phyloP scores from a whole-genome alignment of 2,888 invertebrate genomes.

The Chrysopilus asiliformis region DNA sequence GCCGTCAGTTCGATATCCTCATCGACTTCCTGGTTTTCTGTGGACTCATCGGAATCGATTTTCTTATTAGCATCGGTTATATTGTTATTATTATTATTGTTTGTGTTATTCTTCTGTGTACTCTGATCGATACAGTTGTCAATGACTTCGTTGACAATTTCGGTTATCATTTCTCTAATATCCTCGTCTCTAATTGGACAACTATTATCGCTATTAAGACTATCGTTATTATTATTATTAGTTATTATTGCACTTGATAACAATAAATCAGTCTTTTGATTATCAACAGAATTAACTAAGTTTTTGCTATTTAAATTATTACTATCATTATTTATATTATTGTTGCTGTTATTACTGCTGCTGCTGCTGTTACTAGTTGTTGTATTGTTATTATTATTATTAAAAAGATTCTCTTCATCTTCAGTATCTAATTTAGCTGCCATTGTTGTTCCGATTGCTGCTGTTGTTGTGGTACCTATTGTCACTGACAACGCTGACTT shows the following conservation, averaged over 20 bases:
- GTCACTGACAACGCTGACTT: conserved; percentile 19
- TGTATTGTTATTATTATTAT: conserved; percentile 8
- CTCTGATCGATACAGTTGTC: conserved; percentile 21
- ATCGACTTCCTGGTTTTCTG: conserved; percentile 10
- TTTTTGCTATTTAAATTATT: conserved; percentile 13
- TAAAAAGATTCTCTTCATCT: conserved; percentile 9
- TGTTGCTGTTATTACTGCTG: conserved; percentile 6
- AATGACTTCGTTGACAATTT: conserved; percentile 31
- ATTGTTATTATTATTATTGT: conserved; percentile 4
- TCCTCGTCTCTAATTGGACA: conserved; percentile 12
- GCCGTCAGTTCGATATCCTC: conserved; percentile 11
- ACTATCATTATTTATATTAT: conserved; percentile 23
- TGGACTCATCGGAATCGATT: background rate
- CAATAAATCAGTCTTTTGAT: conserved; percentile 34
- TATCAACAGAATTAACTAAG: conserved; percentile 23
- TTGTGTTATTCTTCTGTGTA: conserved; percentile 1
- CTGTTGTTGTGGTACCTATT: background rate
- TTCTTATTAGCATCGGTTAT: conserved; percentile 5
- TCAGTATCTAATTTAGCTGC: background rate
- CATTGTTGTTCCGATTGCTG: background rate
- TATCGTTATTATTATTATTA: conserved; percentile 14
- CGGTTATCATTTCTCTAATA: conserved; percentile 23
- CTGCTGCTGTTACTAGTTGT: conserved; percentile 5
- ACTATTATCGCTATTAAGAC: conserved; percentile 11
- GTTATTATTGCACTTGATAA: conserved; percentile 24